Conservation (phyloP, 2,113 vertebrate species). For the Tonatia bakeri region DNA sequence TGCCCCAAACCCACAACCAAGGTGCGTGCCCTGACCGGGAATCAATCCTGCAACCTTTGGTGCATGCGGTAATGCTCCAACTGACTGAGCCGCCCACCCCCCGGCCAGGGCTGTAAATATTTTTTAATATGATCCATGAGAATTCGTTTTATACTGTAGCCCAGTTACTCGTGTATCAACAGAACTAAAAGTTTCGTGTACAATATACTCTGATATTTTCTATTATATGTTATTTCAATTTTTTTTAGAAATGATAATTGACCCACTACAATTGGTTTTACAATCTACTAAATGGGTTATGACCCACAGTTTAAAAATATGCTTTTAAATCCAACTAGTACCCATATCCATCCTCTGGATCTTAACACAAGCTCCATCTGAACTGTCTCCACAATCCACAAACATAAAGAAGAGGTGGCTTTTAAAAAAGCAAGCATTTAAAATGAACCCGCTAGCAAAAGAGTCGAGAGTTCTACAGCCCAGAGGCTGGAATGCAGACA, state of each 20-base stretch:
- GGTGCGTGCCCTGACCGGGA: too few species aligned
- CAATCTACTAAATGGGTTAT: not conserved
- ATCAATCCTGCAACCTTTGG: too few species aligned
- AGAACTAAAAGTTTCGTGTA: not conserved
- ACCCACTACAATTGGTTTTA: not conserved
- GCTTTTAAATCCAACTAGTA: not conserved
- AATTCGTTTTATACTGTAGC: not conserved
- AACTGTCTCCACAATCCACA: not conserved
- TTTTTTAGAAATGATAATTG: not conserved
- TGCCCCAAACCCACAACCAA: too few species aligned
- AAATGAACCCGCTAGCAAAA: not conserved
- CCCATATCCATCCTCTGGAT: not conserved
- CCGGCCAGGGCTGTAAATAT: not conserved
- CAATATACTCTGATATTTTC: not conserved
- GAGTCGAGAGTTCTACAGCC: not conserved
- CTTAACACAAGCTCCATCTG: not conserved
- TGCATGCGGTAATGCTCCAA: too few species aligned
- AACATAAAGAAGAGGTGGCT: not conserved
- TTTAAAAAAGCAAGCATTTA: not conserved
- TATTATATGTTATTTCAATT: not conserved
- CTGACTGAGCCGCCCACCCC: too few species aligned
- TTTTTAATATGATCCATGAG: not conserved
- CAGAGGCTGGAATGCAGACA: too few species aligned
- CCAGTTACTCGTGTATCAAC: not conserved
- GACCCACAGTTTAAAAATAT: not conserved